Evolutionary conservation across 2,797 vertebrate genomes (phyloP).

Genomic region (Gobio occitaniae): DNA sequence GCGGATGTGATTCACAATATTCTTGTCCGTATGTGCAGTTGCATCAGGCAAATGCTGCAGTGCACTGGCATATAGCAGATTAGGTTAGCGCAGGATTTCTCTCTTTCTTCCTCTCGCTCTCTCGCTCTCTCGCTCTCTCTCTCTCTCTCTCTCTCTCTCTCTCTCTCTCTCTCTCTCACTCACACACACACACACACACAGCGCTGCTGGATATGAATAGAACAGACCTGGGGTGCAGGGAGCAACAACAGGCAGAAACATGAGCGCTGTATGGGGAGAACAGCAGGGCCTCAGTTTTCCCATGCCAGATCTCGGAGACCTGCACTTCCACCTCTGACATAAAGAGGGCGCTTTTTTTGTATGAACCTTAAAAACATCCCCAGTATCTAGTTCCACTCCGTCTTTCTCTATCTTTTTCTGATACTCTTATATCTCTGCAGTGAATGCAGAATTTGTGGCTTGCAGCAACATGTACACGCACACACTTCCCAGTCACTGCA

Average conservation of each 20-base stretch:
- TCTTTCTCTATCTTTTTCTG: not conserved
- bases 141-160: conserved; percentile 9
- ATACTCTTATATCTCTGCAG: conserved; percentile 3
- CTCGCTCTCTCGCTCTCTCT: too few relatives aligned
- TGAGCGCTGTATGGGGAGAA: conserved; percentile 26
- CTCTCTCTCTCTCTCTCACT: not conserved
- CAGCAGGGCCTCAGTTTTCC: conserved; percentile 16
- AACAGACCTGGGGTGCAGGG: conserved; percentile 40
- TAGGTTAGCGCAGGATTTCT: conserved; percentile 36
- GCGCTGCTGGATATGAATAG: conserved; percentile 48
- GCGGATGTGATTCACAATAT: not conserved
- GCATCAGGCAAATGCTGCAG: conserved; percentile 47
- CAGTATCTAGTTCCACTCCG: not conserved
- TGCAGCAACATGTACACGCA: not conserved
- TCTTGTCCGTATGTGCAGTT: not conserved
- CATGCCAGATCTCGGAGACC: conserved; percentile 25
- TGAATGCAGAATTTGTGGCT: not conserved
- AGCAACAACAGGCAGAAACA: conserved; percentile 46
- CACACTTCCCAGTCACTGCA: conserved; percentile 9
- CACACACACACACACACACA: not conserved
- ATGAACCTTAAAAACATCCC: not conserved
- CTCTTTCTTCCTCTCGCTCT: not conserved
- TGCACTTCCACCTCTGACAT: conserved; percentile 22
- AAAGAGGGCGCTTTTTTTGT: conserved; percentile 46
- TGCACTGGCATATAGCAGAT: conserved; percentile 45